Percentiles rank a stretch among this genome's conserved stretches.
Conservation (phyloP, 2,797 vertebrate species). For the Brachymystax lenok region DNA sequence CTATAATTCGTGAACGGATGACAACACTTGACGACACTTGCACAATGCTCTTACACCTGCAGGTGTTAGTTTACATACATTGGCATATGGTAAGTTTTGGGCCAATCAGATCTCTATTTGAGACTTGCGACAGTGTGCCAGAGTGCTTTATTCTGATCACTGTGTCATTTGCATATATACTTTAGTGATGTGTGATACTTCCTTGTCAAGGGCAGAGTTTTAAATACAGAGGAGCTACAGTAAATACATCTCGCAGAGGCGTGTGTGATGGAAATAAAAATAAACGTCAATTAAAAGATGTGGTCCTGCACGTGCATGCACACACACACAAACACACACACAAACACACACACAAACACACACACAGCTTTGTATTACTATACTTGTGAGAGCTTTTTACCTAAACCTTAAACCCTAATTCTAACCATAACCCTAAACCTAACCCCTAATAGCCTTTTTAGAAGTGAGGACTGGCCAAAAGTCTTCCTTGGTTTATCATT, state of each 20-base stretch:
- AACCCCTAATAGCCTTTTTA: too few species aligned
- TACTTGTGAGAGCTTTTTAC: too few species aligned
- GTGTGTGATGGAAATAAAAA: slow-evolving; percentile 26
- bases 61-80: slow-evolving; percentile 33
- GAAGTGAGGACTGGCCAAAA: too few species aligned
- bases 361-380: too few species aligned
- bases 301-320: slow-evolving; percentile 38
- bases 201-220: slow-evolving; percentile 25
- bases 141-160: slow-evolving; percentile 17
- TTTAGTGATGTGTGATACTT: slow-evolving; percentile 12
- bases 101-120: slow-evolving; percentile 1
- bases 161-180: slow-evolving; percentile 12
- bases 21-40: slow-evolving; percentile 46
- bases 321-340: background rate
- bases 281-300: slow-evolving; percentile 6
- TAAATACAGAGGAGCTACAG: slow-evolving; percentile 24
- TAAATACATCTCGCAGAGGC: slow-evolving; percentile 26
- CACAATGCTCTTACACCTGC: slow-evolving; percentile 60
- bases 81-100: slow-evolving; percentile 18
- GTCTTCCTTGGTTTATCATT: too few species aligned
- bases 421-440: too few species aligned
- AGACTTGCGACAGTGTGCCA: background rate
- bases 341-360: slow-evolving; percentile 6
- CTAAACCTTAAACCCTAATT: too few species aligned
- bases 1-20: slow-evolving; percentile 48